Evolutionary conservation across 2,888 invertebrate species (phyloP), one percentile per base, ranked within the genome.

Genomic region (Philonicus albiceps): DNA sequence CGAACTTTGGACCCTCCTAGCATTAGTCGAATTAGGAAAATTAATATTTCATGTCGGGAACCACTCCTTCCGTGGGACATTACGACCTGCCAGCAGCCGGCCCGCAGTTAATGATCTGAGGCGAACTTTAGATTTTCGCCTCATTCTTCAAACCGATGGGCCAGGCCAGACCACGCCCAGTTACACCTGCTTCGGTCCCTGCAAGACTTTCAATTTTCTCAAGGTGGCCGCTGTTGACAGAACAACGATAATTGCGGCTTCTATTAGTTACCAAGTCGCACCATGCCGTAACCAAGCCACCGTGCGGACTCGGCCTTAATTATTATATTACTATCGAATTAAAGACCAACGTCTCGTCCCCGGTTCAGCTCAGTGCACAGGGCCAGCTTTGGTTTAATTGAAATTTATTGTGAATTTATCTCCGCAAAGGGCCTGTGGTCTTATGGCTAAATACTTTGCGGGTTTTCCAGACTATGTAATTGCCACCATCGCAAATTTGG

Each of bases 21-120:
- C 76, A 85, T 80, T 85, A 87, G 86, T 81, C 74, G 86, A 86
- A 86, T 87, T 87, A 85, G 73, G 80, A 75, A 85, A 86, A 87
- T 87, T 87, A 87, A 87, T 87, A 87, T 87, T 87, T 87, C 64
- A 86, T 87, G 75, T 86, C 86, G 84, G 64, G 86, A 83, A 86
- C 87, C 87, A 83, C 83, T 86, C 87, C 86, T 84, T 84, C 78
- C 53, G 75, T 31, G 55, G 34, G 64, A 81, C 81, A 81, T 81
- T 81, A 81, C 53, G 81, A 81, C 27, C 55, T 53, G 81, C 81
- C 81, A 64, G 19, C 55, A 81, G 19, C 81, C 81, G 31, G 53
- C 43, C 5, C 37, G 22, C 55, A 22, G 81, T 55, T 81, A 81
- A 81, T 81, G 81, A 81, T 81, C 81, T 81, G 81, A 81, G 81